Conservation (phyloP, 2,888 invertebrate species). For the Brachycybe producta region DNA sequence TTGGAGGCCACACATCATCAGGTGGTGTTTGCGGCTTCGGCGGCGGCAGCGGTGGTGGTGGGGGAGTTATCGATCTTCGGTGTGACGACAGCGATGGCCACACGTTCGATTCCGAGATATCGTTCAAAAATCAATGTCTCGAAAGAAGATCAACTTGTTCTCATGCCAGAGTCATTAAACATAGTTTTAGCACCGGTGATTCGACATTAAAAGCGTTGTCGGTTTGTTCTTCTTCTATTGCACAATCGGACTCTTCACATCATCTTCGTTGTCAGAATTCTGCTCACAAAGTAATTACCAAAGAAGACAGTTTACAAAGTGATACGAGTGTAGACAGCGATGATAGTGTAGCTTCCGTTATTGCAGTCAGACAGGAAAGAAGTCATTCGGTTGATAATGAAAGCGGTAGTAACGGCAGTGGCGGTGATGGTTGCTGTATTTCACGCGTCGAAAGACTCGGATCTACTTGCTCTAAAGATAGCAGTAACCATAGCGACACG, state of each 20-base stretch:
- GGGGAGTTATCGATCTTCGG: too few species aligned
- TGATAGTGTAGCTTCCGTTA: slow-evolving; percentile 85
- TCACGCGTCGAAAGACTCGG: slow-evolving; percentile 30
- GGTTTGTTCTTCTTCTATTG: too few species aligned
- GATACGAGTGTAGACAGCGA: slow-evolving; percentile 89
- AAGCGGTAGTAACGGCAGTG: slow-evolving; percentile 21
- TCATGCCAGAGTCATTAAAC: too few species aligned
- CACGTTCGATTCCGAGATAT: too few species aligned
- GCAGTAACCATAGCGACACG: slow-evolving; percentile 78
- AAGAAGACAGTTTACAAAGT: slow-evolving; percentile 65
- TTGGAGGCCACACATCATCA: too few species aligned
- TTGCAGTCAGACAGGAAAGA: slow-evolving; percentile 60
- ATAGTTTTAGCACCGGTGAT: slow-evolving; percentile 9
- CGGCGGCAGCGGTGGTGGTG: too few species aligned
- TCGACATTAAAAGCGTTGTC: neutral
- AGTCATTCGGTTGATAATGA: slow-evolving; percentile 17
- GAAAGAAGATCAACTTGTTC: too few species aligned
- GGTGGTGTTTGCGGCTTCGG: too few species aligned
- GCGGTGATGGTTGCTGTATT: slow-evolving; percentile 11
- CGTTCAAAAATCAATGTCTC: too few species aligned
- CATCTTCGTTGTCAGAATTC: neutral
- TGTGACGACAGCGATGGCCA: too few species aligned
- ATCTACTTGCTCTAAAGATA: slow-evolving; percentile 41
- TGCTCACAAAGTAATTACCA: slow-evolving; percentile 22
- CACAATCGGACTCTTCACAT: neutral